Evolutionary conservation across 2,888 invertebrate species (phyloP).

Genomic region (Strigamia maritima): DNA sequence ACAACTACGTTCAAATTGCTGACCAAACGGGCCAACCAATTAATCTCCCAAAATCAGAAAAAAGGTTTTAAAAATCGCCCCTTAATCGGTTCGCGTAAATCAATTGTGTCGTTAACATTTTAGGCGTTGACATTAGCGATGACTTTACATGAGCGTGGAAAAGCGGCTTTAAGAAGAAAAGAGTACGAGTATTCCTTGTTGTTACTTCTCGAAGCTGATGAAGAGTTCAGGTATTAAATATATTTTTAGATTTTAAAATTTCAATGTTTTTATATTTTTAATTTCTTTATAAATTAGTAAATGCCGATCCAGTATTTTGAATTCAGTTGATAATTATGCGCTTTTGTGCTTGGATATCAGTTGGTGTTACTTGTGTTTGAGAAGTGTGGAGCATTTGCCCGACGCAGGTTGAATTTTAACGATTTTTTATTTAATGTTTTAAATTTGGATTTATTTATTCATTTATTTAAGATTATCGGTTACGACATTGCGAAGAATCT

Average conservation of each 20-base stretch:
- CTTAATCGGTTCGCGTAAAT: not conserved
- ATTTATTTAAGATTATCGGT: conserved; percentile 56
- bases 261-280: not conserved
- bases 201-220: conserved; percentile 73
- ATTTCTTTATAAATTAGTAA: conserved; percentile 54
- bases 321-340: conserved; percentile 76
- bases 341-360: conserved; percentile 78
- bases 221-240: conserved; percentile 61
- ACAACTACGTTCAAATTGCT: conserved; percentile 54
- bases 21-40: conserved; percentile 74
- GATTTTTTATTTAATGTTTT: not conserved
- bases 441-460: not conserved
- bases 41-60: conserved; percentile 67
- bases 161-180: conserved; percentile 63
- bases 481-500: conserved; percentile 65
- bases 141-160: conserved; percentile 75
- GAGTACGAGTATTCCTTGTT: conserved; percentile 69
- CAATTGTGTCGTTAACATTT: not conserved
- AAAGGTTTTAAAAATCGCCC: conserved; percentile 51
- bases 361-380: conserved; percentile 81
- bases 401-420: conserved; percentile 59
- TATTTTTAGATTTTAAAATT: not conserved
- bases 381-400: conserved; percentile 66
- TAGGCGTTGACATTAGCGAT: conserved; percentile 68
- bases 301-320: conserved; percentile 64